Percentiles rank a stretch among this genome's conserved stretches.
phyloP scores from a whole-genome alignment of 2,113 vertebrate genomes.

The Albula goreensis region DNA sequence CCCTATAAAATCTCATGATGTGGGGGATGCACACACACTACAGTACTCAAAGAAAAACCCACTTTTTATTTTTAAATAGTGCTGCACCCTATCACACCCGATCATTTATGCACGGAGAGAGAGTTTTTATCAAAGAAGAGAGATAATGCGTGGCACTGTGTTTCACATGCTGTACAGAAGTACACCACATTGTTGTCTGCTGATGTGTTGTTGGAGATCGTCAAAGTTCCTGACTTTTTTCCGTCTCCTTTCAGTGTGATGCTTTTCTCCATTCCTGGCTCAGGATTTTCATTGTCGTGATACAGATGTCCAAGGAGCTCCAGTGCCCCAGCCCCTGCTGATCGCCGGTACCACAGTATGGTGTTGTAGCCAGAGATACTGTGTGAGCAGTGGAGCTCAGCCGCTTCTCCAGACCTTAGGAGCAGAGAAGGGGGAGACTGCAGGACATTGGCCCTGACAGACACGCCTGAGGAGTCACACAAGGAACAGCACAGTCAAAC shows the following conservation, averaged over 20 bases:
- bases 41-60: no score
- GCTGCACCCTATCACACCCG: background rate
- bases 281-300: background rate
- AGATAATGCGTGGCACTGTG: conserved; percentile 40
- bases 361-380: conserved; percentile 32
- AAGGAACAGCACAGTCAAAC: background rate
- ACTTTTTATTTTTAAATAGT: background rate
- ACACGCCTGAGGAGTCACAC: background rate
- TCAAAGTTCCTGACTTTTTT: conserved; percentile 28
- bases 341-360: conserved; percentile 45
- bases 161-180: conserved; percentile 48
- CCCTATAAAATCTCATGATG: no score
- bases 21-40: no score
- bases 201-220: conserved; percentile 31
- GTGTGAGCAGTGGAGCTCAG: conserved; percentile 37
- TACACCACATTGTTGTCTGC: conserved; percentile 39
- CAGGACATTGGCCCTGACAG: background rate
- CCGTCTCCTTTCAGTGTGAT: conserved; percentile 37
- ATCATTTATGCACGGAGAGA: background rate
- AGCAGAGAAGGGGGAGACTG: conserved; percentile 23
- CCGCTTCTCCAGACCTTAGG: background rate
- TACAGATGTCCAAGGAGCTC: conserved; percentile 40
- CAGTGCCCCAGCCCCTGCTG: conserved; percentile 19
- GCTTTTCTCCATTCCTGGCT: conserved; percentile 25
- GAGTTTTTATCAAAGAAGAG: conserved; percentile 14